These are phyloP conservation scores for Ophion ventricosus DNA, from an alignment of 2,888 invertebrate genomes.

Conservation along the genomic window DNA sequence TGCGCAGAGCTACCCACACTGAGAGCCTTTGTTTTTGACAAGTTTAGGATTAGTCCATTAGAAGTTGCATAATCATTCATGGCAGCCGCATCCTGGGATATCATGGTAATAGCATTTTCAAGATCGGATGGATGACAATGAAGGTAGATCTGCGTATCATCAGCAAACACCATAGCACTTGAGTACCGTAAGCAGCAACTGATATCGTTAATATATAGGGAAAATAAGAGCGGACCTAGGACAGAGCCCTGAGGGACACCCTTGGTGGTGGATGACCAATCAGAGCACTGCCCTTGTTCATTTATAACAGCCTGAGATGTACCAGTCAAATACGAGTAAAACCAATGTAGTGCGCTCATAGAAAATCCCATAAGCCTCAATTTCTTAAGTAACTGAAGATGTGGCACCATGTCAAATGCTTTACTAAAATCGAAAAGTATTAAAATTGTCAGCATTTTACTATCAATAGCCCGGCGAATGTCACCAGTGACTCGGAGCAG, in stretches of 20 bases:
- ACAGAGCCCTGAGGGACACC: constrained; percentile 22
- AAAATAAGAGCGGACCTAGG: constrained; percentile 6
- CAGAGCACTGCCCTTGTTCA: not conserved
- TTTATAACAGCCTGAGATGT: not conserved
- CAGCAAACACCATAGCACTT: not conserved
- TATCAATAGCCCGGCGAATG: not conserved
- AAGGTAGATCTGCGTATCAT: not conserved
- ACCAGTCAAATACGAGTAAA: not conserved
- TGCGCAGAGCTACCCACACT: not conserved
- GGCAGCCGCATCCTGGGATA: no score
- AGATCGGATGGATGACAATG: no score
- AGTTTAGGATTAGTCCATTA: not conserved
- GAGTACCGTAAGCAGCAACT: not conserved
- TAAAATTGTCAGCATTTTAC: not conserved
- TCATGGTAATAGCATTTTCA: no score
- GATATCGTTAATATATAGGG: constrained; percentile 9
- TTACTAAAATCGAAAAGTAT: constrained; percentile 11
- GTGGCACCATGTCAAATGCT: not conserved
- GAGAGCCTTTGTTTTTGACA: not conserved
- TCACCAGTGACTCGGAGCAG: not conserved
- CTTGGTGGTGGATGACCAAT: not conserved
- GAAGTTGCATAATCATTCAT: not conserved
- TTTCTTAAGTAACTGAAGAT: not conserved
- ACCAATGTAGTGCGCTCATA: not conserved
- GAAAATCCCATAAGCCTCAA: not conserved